A percentile compares a stretch with the other conserved stretches of the same genome.
phyloP scores from a whole-genome alignment of 2,888 invertebrate species.

The Lissonota sp. region DNA sequence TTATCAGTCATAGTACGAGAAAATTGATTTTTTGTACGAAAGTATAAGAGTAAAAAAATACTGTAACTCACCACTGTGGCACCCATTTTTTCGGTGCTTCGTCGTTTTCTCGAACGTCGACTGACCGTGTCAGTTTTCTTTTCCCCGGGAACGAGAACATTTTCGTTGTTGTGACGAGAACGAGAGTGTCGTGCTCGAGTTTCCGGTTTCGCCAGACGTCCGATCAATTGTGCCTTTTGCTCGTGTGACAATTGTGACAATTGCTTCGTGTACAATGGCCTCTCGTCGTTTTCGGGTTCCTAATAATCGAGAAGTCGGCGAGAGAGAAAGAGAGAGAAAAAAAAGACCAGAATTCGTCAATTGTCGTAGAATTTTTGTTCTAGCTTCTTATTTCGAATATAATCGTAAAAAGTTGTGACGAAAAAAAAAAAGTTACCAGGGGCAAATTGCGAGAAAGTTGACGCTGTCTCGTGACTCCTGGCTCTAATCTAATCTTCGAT shows the following conservation, averaged over 20 bases:
- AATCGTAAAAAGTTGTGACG: slow-evolving; percentile 9
- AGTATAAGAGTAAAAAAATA: slow-evolving; percentile 16
- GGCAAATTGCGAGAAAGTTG: slow-evolving; percentile 53
- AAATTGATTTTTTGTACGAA: neutral
- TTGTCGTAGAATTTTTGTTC: neutral
- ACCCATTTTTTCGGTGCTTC: slow-evolving; percentile 87
- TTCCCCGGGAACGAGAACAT: slow-evolving; percentile 78
- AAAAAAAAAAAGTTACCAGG: slow-evolving; percentile 56
- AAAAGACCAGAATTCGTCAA: slow-evolving; percentile 2
- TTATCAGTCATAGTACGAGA: neutral
- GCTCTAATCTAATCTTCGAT: slow-evolving; percentile 59
- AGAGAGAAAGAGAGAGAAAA: slow-evolving; percentile 7
- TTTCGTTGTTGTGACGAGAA: slow-evolving; percentile 77
- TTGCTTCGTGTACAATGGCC: slow-evolving; percentile 77
- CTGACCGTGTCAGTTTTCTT: slow-evolving; percentile 83
- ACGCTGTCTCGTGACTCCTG: slow-evolving; percentile 51
- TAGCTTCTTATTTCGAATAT: slow-evolving; percentile 4
- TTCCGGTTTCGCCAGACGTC: slow-evolving; percentile 78
- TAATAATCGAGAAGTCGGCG: slow-evolving; percentile 51
- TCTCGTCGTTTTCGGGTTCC: slow-evolving; percentile 81
- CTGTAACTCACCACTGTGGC: slow-evolving; percentile 86
- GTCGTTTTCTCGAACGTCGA: slow-evolving; percentile 86
- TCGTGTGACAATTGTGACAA: slow-evolving; percentile 78
- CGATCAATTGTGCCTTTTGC: slow-evolving; percentile 78
- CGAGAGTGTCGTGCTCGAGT: slow-evolving; percentile 77